Base-by-base conservation (phyloP, 2,888 invertebrate genomes). In the Lepas anatifera region DNA sequence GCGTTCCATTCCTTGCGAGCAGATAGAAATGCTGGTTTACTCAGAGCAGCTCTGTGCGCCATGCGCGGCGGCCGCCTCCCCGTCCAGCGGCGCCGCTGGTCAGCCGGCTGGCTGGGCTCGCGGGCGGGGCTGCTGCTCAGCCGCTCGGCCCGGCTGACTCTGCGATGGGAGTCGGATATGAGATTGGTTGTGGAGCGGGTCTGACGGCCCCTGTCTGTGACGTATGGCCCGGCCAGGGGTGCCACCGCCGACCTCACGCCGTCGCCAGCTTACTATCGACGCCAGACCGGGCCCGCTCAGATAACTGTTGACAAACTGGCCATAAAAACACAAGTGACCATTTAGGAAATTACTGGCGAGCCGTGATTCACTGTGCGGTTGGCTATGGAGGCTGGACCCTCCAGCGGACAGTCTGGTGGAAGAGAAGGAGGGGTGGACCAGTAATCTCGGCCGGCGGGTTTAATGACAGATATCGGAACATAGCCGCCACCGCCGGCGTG, bases 251-350 rank as follows among this genome's bases (percentile, higher is more conserved):
- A 8, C 4, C 35, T 13, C 32, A 35, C 35, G 58, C 58, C 58
- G 35, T 7, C 22, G 4, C n/a, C 32, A 35, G 22, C 58, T 7
- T 22, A 35, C 58, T 35, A 35, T 58, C 58, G 58, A 35, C 58
- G 8, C 58, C 35, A 58, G 35, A 35, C 35, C 58, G 18, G 35
- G 18, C 3, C 18, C 58, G 35, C 35, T 18, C 58, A 22, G 58
- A 58, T 58, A 58, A 58, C 58, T 35, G 58, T 22, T 58, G 58
- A 58, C 58, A 58, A 58, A 58, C 58, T 32, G 58, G 58, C 58
- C 58, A 58, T 58, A 58, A 58, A 58, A 58, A 58, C 58, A 58
- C 58, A 58, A 58, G 58, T 58, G 58, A 58, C 58, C 58, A 58
- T 58, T 58, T 58, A 58, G 58, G 58, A 58, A 35, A 58, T 58